Conservation (phyloP, 1,140 invertebrate genomes). For the Camponotus floridanus region DNA sequence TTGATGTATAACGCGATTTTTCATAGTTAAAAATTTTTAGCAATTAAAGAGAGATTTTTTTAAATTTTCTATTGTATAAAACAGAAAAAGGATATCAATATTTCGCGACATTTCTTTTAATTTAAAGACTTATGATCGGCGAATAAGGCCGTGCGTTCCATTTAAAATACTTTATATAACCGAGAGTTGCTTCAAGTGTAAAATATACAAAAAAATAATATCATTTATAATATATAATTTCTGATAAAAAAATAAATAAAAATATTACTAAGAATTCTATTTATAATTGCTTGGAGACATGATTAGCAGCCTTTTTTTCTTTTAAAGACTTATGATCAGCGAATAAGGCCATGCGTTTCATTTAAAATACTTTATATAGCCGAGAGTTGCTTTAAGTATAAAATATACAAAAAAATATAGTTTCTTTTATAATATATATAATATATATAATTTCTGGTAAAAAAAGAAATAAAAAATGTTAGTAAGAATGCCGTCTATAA, state of each 20-base stretch:
- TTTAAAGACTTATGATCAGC: no score
- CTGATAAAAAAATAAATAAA: background rate
- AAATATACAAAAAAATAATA: background rate
- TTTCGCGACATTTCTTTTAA: no score
- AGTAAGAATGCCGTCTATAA: background rate
- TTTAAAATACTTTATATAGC: background rate
- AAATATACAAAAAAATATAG: background rate
- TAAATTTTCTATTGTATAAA: no score
- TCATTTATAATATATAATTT: background rate
- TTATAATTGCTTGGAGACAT: background rate
- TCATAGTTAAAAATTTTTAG: no score
- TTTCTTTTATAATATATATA: background rate
- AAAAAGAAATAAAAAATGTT: background rate
- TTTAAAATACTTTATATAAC: background rate
- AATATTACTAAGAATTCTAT: background rate
- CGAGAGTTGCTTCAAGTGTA: background rate
- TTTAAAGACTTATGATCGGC: no score
- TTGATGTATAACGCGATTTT: background rate
- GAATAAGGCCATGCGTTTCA: no score
- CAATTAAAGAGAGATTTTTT: no score
- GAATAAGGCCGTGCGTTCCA: no score
- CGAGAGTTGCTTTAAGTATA: background rate
- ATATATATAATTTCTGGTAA: background rate
- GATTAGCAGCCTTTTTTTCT: conserved; percentile 24
- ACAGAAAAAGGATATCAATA: no score